These are phyloP conservation scores for Alcedo atthis DNA, from an alignment of 2,797 vertebrate genomes.

Conservation along the genomic window DNA sequence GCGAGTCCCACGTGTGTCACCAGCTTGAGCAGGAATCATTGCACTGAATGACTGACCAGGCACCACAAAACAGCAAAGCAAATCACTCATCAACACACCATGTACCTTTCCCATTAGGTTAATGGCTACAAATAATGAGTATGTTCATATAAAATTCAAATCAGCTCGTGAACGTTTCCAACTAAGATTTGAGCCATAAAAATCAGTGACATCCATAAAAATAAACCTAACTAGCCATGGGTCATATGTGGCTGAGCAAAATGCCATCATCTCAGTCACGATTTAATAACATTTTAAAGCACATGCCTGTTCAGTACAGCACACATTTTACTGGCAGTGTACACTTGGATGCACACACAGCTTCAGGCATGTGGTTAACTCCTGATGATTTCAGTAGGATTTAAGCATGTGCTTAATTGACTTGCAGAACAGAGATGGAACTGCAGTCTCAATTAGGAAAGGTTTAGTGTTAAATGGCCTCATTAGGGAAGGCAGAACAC, in stretches of 20 bases:
- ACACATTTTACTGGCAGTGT: constrained; percentile 20
- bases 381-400: constrained; percentile 48
- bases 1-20: constrained; percentile 18
- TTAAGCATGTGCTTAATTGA: constrained; percentile 70
- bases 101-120: background rate
- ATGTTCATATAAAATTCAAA: constrained; percentile 21
- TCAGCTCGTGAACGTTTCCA: background rate
- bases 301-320: background rate
- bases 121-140: constrained; percentile 1
- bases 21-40: constrained; percentile 5
- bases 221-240: background rate
- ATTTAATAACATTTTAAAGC: constrained; percentile 45
- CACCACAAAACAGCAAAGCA: background rate
- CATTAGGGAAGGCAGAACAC: constrained; percentile 68
- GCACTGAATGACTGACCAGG: background rate
- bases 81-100: background rate
- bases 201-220: constrained; percentile 30
- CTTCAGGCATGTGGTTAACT: constrained; percentile 62
- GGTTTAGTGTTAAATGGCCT: constrained; percentile 72
- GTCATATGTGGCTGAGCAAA: constrained; percentile 22
- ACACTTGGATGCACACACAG: constrained; percentile 61
- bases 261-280: constrained; percentile 34
- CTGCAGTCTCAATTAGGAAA: constrained; percentile 64
- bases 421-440: constrained; percentile 50
- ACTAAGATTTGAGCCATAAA: background rate